phyloP scores from a whole-genome alignment of 2,888 invertebrate species.

The Pandemis heparana region DNA sequence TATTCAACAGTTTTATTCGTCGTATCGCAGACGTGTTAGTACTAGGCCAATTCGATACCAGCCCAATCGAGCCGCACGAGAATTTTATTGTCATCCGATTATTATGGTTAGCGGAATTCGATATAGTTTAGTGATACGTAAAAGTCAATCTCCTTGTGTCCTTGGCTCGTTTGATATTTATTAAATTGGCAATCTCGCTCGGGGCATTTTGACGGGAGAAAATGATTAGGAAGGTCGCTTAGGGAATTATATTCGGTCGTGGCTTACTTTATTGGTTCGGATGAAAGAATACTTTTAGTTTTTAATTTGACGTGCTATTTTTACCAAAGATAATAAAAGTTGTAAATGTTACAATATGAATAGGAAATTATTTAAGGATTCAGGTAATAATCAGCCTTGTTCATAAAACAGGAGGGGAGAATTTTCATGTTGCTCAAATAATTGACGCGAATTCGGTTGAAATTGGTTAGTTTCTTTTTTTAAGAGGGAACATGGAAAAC shows the following conservation, averaged over 20 bases:
- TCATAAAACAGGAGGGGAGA: too few relatives aligned
- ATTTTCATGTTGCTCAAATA: too few relatives aligned
- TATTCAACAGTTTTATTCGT: background rate
- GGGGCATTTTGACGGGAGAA: conserved; percentile 28
- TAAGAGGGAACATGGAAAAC: too few relatives aligned
- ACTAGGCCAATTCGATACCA: background rate
- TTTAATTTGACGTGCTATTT: background rate
- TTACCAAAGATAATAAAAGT: background rate
- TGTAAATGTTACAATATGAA: too few relatives aligned
- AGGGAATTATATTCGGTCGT: conserved; percentile 16
- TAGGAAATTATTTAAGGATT: too few relatives aligned
- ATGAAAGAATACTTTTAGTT: conserved; percentile 5
- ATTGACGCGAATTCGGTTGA: too few relatives aligned
- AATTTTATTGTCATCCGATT: conserved; percentile 40
- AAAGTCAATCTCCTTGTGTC: conserved; percentile 41
- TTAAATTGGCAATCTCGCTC: conserved; percentile 40
- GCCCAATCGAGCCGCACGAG: conserved; percentile 16
- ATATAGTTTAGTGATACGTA: conserved; percentile 42
- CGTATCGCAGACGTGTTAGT: background rate
- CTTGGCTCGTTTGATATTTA: conserved; percentile 36
- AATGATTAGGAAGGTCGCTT: conserved; percentile 29
- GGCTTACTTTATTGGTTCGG: conserved; percentile 19
- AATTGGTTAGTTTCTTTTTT: too few relatives aligned
- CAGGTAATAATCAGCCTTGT: too few relatives aligned
- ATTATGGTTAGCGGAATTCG: conserved; percentile 37